phyloP scores from a whole-genome alignment of 2,113 vertebrate genomes.

The Phoxinus phoxinus region DNA sequence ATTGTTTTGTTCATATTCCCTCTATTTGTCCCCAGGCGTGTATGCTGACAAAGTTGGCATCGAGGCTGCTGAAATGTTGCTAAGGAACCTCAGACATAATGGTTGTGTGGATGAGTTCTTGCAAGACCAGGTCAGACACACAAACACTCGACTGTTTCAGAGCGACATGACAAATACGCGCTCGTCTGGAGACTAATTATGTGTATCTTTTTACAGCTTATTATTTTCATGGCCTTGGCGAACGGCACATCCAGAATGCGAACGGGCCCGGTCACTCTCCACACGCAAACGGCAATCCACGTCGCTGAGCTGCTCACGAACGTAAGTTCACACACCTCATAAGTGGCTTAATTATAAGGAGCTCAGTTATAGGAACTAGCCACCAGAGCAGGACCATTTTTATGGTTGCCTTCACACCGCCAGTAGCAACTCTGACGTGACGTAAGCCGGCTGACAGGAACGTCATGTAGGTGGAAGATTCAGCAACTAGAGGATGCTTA shows the following conservation, averaged over 20 bases:
- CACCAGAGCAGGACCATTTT: no score
- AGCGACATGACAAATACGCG: not conserved
- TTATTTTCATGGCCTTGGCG: conserved; percentile 96
- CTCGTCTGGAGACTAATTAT: not conserved
- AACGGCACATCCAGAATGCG: conserved; percentile 89
- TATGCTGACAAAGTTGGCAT: conserved; percentile 90
- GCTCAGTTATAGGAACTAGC: no score
- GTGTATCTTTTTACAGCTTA: conserved; percentile 77
- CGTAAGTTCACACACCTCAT: conserved; percentile 70
- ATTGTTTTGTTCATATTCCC: not conserved
- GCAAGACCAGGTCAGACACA: conserved; percentile 89
- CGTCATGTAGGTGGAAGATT: no score
- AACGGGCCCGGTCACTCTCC: conserved; percentile 90
- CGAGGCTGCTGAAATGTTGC: conserved; percentile 93
- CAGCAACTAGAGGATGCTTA: no score
- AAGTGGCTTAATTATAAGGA: no score
- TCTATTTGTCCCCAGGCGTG: conserved; percentile 77
- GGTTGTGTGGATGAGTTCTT: conserved; percentile 96
- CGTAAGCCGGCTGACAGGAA: no score
- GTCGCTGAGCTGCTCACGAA: conserved; percentile 90
- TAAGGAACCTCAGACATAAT: conserved; percentile 90
- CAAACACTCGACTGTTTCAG: not conserved
- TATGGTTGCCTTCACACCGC: no score
- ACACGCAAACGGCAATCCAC: conserved; percentile 94
- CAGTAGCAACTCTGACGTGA: no score